phyloP scores from a whole-genome alignment of 2,888 invertebrate species.

The Mythimna lalbum region DNA sequence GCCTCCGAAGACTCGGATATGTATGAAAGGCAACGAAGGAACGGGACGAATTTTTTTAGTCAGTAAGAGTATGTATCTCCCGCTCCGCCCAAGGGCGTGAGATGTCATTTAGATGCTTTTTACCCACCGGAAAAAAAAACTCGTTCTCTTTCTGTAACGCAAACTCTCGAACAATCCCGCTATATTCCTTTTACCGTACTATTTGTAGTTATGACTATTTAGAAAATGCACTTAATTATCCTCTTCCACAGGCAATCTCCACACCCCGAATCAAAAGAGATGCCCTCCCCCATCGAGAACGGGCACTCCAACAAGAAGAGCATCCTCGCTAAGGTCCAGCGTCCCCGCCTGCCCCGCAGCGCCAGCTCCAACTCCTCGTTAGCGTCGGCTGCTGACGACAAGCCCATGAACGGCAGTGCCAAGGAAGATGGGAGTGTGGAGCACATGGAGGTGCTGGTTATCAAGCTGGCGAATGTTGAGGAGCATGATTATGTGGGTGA shows the following conservation, averaged over 20 bases:
- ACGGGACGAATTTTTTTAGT: no score
- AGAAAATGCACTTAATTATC: no score
- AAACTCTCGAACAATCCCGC: no score
- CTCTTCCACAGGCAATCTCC: constrained; percentile 71
- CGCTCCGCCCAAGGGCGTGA: no score
- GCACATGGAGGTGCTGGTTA: constrained; percentile 82
- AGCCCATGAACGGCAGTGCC: constrained; percentile 68
- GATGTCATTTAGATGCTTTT: no score
- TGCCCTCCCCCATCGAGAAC: constrained; percentile 74
- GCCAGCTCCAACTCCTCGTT: constrained; percentile 75
- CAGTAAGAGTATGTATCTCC: no score
- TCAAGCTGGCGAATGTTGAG: constrained; percentile 82
- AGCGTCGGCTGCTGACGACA: constrained; percentile 71
- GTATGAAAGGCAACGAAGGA: no score
- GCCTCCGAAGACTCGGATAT: no score
- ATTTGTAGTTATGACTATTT: no score
- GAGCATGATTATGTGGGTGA: constrained; percentile 87
- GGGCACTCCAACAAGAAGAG: constrained; percentile 77
- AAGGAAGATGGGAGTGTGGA: constrained; percentile 72
- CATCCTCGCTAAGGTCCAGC: constrained; percentile 82
- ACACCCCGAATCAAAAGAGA: constrained; percentile 76
- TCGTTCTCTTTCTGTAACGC: no score
- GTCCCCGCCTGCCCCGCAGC: constrained; percentile 80
- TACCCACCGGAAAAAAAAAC: no score
- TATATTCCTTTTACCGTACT: no score